Conservation (phyloP, 2,888 invertebrate genomes). For the Fragum sueziense region DNA sequence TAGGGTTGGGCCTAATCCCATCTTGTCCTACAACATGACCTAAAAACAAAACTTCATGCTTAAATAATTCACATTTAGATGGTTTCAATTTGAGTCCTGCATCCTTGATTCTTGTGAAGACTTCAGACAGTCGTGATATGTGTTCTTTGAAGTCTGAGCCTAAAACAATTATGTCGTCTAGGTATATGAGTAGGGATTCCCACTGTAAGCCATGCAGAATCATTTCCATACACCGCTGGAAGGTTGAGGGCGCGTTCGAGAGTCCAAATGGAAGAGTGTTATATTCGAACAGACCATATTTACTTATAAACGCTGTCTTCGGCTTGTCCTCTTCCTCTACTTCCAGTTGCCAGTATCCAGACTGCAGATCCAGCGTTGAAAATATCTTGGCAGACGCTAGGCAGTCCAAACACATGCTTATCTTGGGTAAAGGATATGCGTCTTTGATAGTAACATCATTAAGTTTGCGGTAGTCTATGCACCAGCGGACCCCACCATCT, state of each 20-base stretch:
- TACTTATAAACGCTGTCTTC: conserved; percentile 33
- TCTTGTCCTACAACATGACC: conserved; percentile 20
- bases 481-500: conserved; percentile 32
- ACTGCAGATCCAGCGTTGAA: conserved; percentile 34
- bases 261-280: conserved; percentile 40
- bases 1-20: conserved; percentile 8
- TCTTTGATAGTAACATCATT: conserved; percentile 29
- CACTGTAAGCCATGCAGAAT: conserved; percentile 42
- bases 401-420: conserved; percentile 40
- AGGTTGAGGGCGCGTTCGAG: conserved; percentile 25
- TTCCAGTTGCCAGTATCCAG: conserved; percentile 47
- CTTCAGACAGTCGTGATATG: conserved; percentile 33
- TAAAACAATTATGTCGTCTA: conserved; percentile 45
- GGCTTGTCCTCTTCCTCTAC: conserved; percentile 23
- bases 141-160: conserved; percentile 36
- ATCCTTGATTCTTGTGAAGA: conserved; percentile 30
- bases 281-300: conserved; percentile 44
- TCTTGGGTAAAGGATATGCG: conserved; percentile 24
- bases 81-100: conserved; percentile 49
- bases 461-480: conserved; percentile 23
- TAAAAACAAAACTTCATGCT: conserved; percentile 18
- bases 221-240: conserved; percentile 36
- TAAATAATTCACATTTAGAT: conserved; percentile 32
- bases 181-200: conserved; percentile 36
- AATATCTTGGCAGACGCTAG: conserved; percentile 22